Evolutionary conservation across 2,797 vertebrate species (phyloP).

Genomic region (Clarias fuscus): DNA sequence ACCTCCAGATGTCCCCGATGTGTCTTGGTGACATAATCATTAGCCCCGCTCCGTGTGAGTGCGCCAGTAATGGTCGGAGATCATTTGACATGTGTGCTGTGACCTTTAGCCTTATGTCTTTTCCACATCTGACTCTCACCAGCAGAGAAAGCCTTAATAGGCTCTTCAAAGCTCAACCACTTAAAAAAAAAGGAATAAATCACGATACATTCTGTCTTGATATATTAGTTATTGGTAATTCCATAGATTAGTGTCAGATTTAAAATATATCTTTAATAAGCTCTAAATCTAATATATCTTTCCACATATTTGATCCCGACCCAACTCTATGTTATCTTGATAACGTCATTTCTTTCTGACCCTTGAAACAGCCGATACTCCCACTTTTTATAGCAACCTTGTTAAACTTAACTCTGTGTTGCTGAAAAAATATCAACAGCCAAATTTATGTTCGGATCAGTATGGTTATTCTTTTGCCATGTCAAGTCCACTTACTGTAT

Average conservation of each 20-base stretch:
- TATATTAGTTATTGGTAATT: not conserved
- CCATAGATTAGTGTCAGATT: conserved; percentile 52
- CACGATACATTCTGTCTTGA: not conserved
- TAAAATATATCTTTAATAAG: conserved; percentile 57
- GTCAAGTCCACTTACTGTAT: not conserved
- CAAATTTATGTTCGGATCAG: conserved; percentile 1
- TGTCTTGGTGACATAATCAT: conserved; percentile 67
- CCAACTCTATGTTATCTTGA: not conserved
- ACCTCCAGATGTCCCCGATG: conserved; percentile 66
- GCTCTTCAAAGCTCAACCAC: conserved; percentile 27
- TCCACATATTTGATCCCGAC: not conserved
- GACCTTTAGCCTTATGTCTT: conserved; percentile 57
- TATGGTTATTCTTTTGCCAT: too few species aligned
- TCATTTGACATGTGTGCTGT: conserved; percentile 55
- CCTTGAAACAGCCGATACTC: not conserved
- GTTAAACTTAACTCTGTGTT: not conserved
- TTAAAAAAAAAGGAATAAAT: conserved; percentile 18
- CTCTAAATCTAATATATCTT: not conserved
- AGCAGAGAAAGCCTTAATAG: conserved; percentile 42
- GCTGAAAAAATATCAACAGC: not conserved
- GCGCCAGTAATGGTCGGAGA: conserved; percentile 63
- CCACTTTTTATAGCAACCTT: not conserved
- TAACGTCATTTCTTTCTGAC: not conserved
- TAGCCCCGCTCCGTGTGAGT: conserved; percentile 57
- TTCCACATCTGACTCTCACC: conserved; percentile 51